Percentiles rank a stretch among this genome's conserved stretches.
Evolutionary conservation across 2,113 vertebrate species (phyloP).

Genomic region (Oreochromis spilurus): DNA sequence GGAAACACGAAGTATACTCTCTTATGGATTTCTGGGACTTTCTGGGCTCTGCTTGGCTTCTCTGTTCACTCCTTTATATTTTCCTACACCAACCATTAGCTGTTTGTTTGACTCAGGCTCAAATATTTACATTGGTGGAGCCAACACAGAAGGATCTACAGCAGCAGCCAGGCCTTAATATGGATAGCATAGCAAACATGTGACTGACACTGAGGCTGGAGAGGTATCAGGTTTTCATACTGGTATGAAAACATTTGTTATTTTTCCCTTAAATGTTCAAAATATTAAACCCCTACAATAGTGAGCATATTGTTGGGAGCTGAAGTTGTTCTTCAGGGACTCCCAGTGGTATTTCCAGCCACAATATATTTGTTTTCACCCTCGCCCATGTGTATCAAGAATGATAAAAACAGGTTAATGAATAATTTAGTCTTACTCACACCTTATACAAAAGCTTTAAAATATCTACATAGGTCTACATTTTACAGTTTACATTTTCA

Average conservation of each 20-base stretch:
- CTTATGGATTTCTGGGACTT: neutral
- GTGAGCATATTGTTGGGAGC: neutral
- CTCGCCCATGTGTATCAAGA: neutral
- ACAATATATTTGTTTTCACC: neutral
- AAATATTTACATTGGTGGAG: conserved; percentile 73
- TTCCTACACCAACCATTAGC: conserved; percentile 2
- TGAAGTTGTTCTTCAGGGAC: neutral
- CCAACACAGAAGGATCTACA: neutral
- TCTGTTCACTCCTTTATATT: conserved; percentile 4
- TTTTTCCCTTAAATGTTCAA: neutral
- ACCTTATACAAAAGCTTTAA: neutral
- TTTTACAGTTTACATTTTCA: neutral
- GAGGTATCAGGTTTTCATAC: neutral
- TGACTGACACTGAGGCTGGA: neutral
- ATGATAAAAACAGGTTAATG: neutral
- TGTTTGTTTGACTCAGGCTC: conserved; percentile 26
- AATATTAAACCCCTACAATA: neutral
- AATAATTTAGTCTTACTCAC: neutral
- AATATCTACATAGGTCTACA: neutral
- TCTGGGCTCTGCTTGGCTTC: neutral
- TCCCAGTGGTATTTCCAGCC: neutral
- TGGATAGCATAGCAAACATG: neutral
- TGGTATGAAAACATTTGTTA: neutral
- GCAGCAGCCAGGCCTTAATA: neutral
- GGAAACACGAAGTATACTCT: neutral